Conservation (phyloP, 2,888 invertebrate genomes). For the Linnaemya vulpina region DNA sequence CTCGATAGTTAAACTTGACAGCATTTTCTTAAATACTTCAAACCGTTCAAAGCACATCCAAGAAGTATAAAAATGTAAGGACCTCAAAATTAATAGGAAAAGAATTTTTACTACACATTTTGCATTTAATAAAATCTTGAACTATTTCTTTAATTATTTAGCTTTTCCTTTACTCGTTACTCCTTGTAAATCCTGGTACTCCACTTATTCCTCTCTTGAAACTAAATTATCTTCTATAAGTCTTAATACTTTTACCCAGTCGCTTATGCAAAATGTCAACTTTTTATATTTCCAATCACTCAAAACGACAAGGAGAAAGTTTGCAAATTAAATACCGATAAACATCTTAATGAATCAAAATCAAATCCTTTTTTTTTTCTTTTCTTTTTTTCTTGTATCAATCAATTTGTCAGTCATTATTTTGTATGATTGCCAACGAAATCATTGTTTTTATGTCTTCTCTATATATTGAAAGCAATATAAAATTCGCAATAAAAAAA, state of each 20-base stretch:
- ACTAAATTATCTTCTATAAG: not conserved
- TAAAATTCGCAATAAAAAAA: conserved; percentile 34
- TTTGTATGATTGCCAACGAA: conserved; percentile 12
- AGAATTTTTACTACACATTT: too few relatives aligned
- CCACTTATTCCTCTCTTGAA: not conserved
- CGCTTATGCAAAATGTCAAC: conserved; percentile 41
- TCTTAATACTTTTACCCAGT: not conserved
- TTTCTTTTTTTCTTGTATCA: conserved; percentile 17
- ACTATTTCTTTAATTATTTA: too few relatives aligned
- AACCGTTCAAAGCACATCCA: too few relatives aligned
- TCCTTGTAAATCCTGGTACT: too few relatives aligned
- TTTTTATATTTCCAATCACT: conserved; percentile 40
- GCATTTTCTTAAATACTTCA: too few relatives aligned
- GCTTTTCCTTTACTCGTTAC: too few relatives aligned
- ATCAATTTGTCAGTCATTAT: conserved; percentile 53
- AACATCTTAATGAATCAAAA: conserved; percentile 53
- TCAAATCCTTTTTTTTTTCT: conserved; percentile 36
- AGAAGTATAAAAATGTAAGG: too few relatives aligned
- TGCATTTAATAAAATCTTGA: too few relatives aligned
- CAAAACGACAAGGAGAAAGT: conserved; percentile 9
- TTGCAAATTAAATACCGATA: conserved; percentile 25
- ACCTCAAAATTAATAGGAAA: too few relatives aligned
- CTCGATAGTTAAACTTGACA: too few relatives aligned
- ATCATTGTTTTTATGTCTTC: conserved; percentile 21
- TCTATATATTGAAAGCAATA: conserved; percentile 6